Base-by-base conservation (phyloP, 2,113 vertebrate species). In the Heterochromis multidens region DNA sequence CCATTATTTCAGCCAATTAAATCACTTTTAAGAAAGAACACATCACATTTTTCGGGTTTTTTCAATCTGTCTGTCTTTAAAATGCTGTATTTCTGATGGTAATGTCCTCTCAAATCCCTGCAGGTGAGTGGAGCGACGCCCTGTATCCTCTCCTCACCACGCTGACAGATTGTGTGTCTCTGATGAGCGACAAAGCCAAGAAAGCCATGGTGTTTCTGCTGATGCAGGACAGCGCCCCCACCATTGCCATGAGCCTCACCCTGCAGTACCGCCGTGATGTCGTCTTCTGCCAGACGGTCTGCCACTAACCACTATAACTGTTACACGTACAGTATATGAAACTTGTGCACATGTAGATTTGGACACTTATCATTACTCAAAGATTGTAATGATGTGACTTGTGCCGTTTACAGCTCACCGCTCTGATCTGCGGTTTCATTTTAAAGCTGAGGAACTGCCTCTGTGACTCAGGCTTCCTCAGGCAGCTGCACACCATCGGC, bases 131-230 rank as follows among this genome's bases (percentile, higher is more conserved):
- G 99, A 99, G 97, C 0, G 98, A 99, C 40, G 97, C 97, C 31
- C 96, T 99, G 63, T 99, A 99, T 90, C 99, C 99, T 0, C 95
- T 99, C 91, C 96, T 99, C 94, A 97, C 97, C 82, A 99, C 98
- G 0, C 97, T 99, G 85, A 97, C 97, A 0, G 98, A 99, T 91
- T 99, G 98, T 0, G 98, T 96, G 81, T 96, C 98, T 91, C 98
- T 99, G 97, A 98, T 99, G 98, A 98, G 98, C 2, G 98, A 99
- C 96, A 99, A 98, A 94, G 98, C 98, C 81, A 99, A 98, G 95
- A 99, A 99, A 92, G 96, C 99, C 56, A 98, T 99, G 98, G 98
- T 99, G 87, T 99, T 99, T 89, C 94, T 99, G 79, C 96, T 99
- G 83, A 99, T 99, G 99, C 99, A 99, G 94, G 98, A 99, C 95